phyloP scores from a whole-genome alignment of 2,888 invertebrate species.

The Mylabris sibirica region DNA sequence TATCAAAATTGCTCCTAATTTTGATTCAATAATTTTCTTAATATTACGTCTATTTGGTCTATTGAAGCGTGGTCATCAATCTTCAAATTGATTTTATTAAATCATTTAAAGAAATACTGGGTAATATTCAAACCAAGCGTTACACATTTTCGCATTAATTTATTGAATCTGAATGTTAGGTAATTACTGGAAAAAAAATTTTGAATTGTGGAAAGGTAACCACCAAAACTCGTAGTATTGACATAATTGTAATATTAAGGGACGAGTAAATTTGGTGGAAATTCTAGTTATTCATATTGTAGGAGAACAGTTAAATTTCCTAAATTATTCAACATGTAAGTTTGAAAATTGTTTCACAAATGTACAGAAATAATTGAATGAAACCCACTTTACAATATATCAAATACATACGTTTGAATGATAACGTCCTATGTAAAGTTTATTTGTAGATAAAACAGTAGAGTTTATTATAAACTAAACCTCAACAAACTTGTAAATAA shows the following conservation, averaged over 20 bases:
- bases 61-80: background rate
- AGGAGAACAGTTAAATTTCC: background rate
- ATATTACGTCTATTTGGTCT: background rate
- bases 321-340: background rate
- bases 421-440: background rate
- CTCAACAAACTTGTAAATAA: slow-evolving; percentile 26
- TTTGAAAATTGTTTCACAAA: background rate
- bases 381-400: background rate
- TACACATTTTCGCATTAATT: too few species aligned
- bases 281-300: background rate
- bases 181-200: too few species aligned
- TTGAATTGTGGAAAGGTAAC: too few species aligned
- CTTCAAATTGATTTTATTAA: background rate
- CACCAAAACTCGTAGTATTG: too few species aligned
- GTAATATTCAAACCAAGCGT: too few species aligned
- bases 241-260: background rate
- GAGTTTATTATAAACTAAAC: slow-evolving; percentile 11
- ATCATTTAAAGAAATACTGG: background rate
- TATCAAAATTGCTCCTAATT: background rate
- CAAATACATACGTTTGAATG: slow-evolving; percentile 16
- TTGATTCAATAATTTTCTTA: background rate
- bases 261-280: background rate
- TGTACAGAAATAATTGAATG: background rate
- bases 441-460: background rate
- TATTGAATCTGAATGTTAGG: too few species aligned